Evolutionary conservation across 35 echinoderm and acorn worm genomes (phyloP).

Genomic region (Heliocidaris tuberculata): DNA sequence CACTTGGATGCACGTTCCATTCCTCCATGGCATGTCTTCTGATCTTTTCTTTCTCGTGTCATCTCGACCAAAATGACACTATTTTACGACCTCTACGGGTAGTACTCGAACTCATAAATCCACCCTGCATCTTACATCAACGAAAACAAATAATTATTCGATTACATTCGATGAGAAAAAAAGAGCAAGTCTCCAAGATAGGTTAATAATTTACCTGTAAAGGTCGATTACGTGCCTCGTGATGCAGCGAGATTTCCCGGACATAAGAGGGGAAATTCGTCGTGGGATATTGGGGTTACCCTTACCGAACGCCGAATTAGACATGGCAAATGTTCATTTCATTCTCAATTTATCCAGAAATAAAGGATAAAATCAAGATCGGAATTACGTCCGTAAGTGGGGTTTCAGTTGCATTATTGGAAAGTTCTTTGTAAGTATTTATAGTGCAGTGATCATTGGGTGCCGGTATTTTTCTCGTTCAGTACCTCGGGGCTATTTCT

Average conservation of each 20-base stretch:
- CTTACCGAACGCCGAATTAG: neutral
- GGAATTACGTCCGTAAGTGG: constrained; percentile 8
- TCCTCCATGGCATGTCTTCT: neutral
- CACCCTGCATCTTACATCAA: neutral
- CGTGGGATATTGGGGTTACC: neutral
- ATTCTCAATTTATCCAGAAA: constrained; percentile 18
- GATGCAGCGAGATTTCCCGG: neutral
- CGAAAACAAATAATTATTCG: constrained; percentile 18
- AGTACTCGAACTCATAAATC: neutral
- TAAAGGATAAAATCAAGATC: constrained; percentile 18
- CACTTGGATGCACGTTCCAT: neutral
- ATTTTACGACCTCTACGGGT: neutral
- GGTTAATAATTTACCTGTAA: constrained; percentile 5
- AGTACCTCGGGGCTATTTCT: neutral
- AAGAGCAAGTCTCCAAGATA: neutral
- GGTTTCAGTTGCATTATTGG: constrained; percentile 10
- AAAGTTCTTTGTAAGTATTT: neutral
- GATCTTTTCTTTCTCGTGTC: neutral
- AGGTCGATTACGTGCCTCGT: neutral
- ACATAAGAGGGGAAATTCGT: neutral
- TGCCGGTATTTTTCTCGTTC: constrained; percentile 15
- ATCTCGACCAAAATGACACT: neutral
- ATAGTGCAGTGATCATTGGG: neutral
- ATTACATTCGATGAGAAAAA: neutral
- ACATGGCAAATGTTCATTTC: constrained; percentile 17